Evolutionary conservation across 2,113 vertebrate species (phyloP).

Genomic region (Axis porcinus): DNA sequence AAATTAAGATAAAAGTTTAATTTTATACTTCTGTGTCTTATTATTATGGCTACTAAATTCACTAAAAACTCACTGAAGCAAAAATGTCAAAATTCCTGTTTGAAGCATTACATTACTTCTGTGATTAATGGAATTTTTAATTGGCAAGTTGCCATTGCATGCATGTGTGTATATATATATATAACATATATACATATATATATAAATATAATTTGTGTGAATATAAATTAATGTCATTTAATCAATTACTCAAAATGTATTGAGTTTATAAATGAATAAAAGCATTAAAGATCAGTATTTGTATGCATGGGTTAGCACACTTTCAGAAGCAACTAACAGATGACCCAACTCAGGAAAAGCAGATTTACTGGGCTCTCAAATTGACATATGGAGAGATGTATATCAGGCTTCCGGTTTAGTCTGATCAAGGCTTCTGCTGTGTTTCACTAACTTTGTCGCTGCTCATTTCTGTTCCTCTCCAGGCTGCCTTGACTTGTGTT

Average conservation of each 20-base stretch:
- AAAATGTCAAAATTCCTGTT: background rate
- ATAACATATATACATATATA: background rate
- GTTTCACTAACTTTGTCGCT: background rate
- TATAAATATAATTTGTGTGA: background rate
- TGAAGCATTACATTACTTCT: background rate
- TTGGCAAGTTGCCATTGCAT: background rate
- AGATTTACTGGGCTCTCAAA: background rate
- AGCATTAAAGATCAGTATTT: background rate
- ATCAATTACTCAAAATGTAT: background rate
- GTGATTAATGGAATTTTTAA: constrained; percentile 2
- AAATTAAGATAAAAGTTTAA: background rate
- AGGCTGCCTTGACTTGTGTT: background rate
- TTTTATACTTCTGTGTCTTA: background rate
- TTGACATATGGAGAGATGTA: background rate
- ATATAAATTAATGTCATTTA: background rate
- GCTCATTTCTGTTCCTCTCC: background rate
- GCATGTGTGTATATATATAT: accelerated
- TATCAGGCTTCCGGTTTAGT: background rate
- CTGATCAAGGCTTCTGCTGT: background rate
- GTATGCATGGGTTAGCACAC: background rate
- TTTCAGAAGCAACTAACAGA: background rate
- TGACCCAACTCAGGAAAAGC: background rate
- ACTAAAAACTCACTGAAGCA: background rate
- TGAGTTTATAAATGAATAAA: background rate
- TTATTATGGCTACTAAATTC: background rate